Percentiles rank a stretch among this genome's conserved stretches.
These are phyloP conservation scores for Oedothorax gibbosus DNA, from an alignment of 1,140 invertebrate genomes.

Conservation along the genomic window DNA sequence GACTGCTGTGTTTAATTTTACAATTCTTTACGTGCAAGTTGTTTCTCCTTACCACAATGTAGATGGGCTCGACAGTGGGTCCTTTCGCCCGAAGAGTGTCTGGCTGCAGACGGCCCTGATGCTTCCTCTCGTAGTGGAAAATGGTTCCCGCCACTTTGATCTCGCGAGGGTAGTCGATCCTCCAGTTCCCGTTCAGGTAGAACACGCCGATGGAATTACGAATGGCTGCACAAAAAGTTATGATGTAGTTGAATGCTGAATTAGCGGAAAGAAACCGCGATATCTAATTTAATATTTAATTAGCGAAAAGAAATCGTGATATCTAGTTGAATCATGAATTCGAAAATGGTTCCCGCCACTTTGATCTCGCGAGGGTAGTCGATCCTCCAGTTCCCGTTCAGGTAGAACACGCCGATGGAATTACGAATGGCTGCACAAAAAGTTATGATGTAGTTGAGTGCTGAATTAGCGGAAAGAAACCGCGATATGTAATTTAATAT, in stretches of 20 bases:
- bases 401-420: slow-evolving; percentile 83
- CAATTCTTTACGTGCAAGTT: too few relatives aligned
- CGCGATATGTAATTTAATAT: too few relatives aligned
- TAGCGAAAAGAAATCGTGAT: too few relatives aligned
- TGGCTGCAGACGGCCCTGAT: slow-evolving; percentile 80
- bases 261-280: too few relatives aligned
- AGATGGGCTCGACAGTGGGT: slow-evolving; percentile 87
- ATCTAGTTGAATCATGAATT: too few relatives aligned
- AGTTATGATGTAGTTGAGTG: neutral
- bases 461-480: too few relatives aligned
- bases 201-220: slow-evolving; percentile 85
- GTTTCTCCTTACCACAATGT: slow-evolving; percentile 78
- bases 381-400: slow-evolving; percentile 95
- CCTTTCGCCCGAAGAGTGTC: slow-evolving; percentile 85
- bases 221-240: slow-evolving; percentile 74
- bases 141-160: slow-evolving; percentile 83
- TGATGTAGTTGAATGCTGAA: neutral
- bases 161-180: slow-evolving; percentile 87
- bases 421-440: slow-evolving; percentile 81
- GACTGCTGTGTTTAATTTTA: too few relatives aligned
- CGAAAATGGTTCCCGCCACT: slow-evolving; percentile 86
- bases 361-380: slow-evolving; percentile 84
- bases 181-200: slow-evolving; percentile 94
- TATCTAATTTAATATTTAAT: too few relatives aligned
- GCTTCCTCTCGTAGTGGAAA: slow-evolving; percentile 79